Percentiles rank a stretch among this genome's conserved stretches.
phyloP scores from a whole-genome alignment of 2,113 vertebrate genomes.

The Pluvialis apricaria region DNA sequence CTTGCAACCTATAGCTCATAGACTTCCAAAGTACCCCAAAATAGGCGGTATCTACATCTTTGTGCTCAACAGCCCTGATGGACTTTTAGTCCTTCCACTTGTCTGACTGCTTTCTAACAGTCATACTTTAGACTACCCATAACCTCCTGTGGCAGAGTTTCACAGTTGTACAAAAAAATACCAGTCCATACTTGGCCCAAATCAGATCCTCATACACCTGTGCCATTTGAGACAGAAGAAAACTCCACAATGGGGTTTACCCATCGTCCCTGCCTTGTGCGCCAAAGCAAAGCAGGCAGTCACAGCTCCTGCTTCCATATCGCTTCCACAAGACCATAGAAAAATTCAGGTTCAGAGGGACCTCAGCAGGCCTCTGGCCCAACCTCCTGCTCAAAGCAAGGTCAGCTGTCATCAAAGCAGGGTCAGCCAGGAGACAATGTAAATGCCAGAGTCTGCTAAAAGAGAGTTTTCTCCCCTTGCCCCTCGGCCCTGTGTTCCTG shows the following conservation, averaged over 20 bases:
- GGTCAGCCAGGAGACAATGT: neutral
- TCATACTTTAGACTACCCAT: neutral
- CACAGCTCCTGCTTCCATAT: neutral
- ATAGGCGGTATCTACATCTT: neutral
- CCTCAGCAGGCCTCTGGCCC: neutral
- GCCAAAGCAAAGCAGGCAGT: neutral
- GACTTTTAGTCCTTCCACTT: neutral
- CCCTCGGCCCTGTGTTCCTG: neutral
- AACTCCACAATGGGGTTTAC: neutral
- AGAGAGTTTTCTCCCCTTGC: neutral
- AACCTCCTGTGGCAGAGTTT: neutral
- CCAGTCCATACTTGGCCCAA: too few species aligned
- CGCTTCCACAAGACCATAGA: neutral
- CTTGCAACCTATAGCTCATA: neutral
- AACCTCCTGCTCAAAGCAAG: neutral
- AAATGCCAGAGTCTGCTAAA: neutral
- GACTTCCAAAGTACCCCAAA: neutral
- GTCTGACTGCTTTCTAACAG: neutral
- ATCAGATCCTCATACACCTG: neutral
- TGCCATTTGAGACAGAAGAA: fast-evolving
- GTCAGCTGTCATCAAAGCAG: neutral
- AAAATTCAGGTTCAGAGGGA: neutral
- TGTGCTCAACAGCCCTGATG: neutral
- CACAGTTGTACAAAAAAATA: neutral
- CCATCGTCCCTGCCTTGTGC: neutral